A percentile compares a stretch with the other conserved stretches of the same genome.
Conservation (phyloP, 2,888 invertebrate species). For the Meloe dianella region DNA sequence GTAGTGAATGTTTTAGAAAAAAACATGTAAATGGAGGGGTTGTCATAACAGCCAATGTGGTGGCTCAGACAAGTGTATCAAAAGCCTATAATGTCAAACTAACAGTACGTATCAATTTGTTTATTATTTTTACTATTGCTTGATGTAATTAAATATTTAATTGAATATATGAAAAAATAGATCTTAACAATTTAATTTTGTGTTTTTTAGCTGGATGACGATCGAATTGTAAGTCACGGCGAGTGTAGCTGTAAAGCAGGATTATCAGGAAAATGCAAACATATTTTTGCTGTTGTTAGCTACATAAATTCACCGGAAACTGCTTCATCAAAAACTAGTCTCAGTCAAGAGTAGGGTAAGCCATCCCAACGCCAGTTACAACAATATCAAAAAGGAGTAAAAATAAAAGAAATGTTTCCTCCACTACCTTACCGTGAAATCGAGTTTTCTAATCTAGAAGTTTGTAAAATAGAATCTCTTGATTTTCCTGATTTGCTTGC, state of each 20-base stretch:
- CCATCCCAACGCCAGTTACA: conserved; percentile 29
- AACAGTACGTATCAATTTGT: too few species aligned
- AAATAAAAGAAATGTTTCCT: conserved; percentile 12
- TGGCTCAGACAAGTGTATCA: too few species aligned
- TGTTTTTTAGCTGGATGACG: conserved; percentile 16
- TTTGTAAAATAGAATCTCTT: neutral
- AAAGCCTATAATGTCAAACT: too few species aligned
- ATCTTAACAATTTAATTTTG: too few species aligned
- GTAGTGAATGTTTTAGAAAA: too few species aligned
- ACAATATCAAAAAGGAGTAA: conserved; percentile 3
- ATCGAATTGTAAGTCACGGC: conserved; percentile 23
- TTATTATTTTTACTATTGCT: too few species aligned
- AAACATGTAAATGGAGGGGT: too few species aligned
- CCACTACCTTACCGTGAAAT: neutral
- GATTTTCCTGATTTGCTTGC: neutral
- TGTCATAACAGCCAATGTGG: too few species aligned
- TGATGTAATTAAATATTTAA: too few species aligned
- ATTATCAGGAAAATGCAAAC: conserved; percentile 31
- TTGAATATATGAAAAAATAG: too few species aligned
- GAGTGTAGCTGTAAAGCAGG: conserved; percentile 33
- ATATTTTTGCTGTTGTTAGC: conserved; percentile 33
- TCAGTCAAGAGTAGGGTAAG: conserved; percentile 33
- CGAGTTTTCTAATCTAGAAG: neutral
- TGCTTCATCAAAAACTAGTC: conserved; percentile 32
- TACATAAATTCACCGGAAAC: conserved; percentile 32